phyloP scores from a whole-genome alignment of 1,140 invertebrate genomes.

The Cyclargus thomasi region DNA sequence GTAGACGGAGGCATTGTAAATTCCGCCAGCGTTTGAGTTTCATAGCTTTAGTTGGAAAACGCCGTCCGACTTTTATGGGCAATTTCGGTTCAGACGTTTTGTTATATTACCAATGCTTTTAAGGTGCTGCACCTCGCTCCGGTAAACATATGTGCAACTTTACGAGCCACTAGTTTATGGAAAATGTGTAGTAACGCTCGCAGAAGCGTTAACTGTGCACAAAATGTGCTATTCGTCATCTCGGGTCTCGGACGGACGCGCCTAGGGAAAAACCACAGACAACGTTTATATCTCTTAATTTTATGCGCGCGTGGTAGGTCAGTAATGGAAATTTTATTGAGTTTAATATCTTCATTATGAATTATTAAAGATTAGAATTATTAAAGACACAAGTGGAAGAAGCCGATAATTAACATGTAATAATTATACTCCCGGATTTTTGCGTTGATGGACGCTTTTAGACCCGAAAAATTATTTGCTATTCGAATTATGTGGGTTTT shows the following conservation, averaged over 20 bases:
- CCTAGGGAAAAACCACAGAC: slow-evolving; percentile 34
- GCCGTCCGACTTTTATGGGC: slow-evolving; percentile 71
- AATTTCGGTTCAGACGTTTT: slow-evolving; percentile 75
- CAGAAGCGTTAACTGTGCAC: slow-evolving; percentile 50
- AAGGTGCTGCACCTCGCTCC: slow-evolving; percentile 68
- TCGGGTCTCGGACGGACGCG: slow-evolving; percentile 31
- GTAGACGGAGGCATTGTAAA: slow-evolving; percentile 69
- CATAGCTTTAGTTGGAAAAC: slow-evolving; percentile 73
- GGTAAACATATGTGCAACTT: slow-evolving; percentile 72
- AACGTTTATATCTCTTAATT: slow-evolving; percentile 13
- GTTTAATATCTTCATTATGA: neutral
- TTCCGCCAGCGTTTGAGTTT: slow-evolving; percentile 70
- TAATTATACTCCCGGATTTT: no score
- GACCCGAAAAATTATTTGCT: no score
- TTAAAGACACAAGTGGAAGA: no score
- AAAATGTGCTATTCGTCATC: slow-evolving; percentile 40
- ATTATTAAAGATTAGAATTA: neutral
- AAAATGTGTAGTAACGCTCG: slow-evolving; percentile 60
- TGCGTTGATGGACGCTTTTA: no score
- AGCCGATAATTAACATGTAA: no score
- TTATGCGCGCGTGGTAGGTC: neutral
- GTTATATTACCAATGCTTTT: slow-evolving; percentile 75
- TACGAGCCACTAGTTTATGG: slow-evolving; percentile 67
- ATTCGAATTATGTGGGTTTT: no score
- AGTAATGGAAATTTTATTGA: neutral